A percentile compares a stretch with the other conserved stretches of the same genome.
Evolutionary conservation across 2,888 invertebrate genomes (phyloP).

Genomic region (Selenia dentaria): DNA sequence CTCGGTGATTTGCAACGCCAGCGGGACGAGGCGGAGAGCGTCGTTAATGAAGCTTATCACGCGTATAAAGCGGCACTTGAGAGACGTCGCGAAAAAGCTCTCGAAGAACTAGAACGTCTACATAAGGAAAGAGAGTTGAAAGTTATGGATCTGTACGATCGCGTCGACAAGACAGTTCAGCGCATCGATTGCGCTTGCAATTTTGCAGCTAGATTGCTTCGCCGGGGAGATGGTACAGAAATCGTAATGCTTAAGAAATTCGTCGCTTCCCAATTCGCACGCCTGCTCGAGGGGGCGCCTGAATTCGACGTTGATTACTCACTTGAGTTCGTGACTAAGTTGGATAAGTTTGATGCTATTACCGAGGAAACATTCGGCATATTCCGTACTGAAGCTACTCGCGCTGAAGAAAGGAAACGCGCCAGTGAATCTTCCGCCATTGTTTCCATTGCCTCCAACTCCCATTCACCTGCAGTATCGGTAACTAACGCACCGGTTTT

Average conservation of each 20-base stretch:
- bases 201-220: constrained; percentile 92
- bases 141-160: constrained; percentile 94
- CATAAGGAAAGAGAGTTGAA: constrained; percentile 94
- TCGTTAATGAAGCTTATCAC: constrained; percentile 92
- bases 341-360: constrained; percentile 90
- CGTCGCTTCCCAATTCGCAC: constrained; percentile 90
- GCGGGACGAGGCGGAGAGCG: constrained; percentile 92
- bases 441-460: constrained; percentile 68
- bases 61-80: constrained; percentile 93
- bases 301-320: constrained; percentile 92
- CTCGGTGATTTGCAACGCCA: constrained; percentile 94
- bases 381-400: constrained; percentile 88
- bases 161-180: constrained; percentile 92
- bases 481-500: constrained; percentile 90
- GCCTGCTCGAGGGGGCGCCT: constrained; percentile 92
- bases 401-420: constrained; percentile 81
- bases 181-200: constrained; percentile 94
- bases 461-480: constrained; percentile 77
- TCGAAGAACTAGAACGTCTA: constrained; percentile 89
- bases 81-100: constrained; percentile 90
- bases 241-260: constrained; percentile 92
- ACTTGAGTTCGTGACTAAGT: constrained; percentile 92
- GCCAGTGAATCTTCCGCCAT: constrained; percentile 75
- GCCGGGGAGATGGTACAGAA: constrained; percentile 93
- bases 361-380: constrained; percentile 89